Evolutionary conservation across 2,113 vertebrate species (phyloP), one percentile per base, ranked within the genome.

Genomic region (Protobothrops flavoviridis): DNA sequence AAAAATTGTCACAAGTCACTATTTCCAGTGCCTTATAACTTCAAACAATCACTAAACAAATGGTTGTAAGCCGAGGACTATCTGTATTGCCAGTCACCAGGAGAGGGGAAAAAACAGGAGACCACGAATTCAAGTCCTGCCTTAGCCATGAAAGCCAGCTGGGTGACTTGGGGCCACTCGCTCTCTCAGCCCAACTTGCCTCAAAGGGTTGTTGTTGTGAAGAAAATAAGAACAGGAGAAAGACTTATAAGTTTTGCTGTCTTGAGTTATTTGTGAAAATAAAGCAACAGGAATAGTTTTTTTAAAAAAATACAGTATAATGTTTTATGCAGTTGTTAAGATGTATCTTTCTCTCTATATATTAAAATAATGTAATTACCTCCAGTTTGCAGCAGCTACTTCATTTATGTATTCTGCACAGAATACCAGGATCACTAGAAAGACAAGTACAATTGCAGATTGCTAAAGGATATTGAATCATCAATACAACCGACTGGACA

Each of bases 401-500:
- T 99, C 99, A 92, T 99, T 99, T 92, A 99, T 97, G 92, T 99
- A 98, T 94, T 99, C 99, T 50, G 99, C 99, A 1, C 97, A 98
- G 55, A 97, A 99, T 89, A 99, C 99, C 91, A 99, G 96, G 10
- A 74, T 95, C 21, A 98, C 99, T 99, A 94, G 86, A 45, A 24
- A 94, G 24, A 93, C 92, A 59, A 39, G n/a, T 11, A 26, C 0
- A 1, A 91, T 87, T 61, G 33, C 26, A 93, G 21, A 53, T 53
- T 2, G 39, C 43, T 89, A 59, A 90, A 50, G 4, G 29, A 64
- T 52, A 85, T 1, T 50, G 26, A 85, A 13, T 9, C n/a, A 39
- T 81, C 3, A 81, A 5, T 17, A 39, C 69, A 33, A 26, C 59
- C 0, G 3, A 61, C 24, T 61, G 59, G 59, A 61, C 3, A 61